These are phyloP conservation scores for Aculops lycopersici DNA, from an alignment of 1,140 invertebrate genomes.

Conservation along the genomic window DNA sequence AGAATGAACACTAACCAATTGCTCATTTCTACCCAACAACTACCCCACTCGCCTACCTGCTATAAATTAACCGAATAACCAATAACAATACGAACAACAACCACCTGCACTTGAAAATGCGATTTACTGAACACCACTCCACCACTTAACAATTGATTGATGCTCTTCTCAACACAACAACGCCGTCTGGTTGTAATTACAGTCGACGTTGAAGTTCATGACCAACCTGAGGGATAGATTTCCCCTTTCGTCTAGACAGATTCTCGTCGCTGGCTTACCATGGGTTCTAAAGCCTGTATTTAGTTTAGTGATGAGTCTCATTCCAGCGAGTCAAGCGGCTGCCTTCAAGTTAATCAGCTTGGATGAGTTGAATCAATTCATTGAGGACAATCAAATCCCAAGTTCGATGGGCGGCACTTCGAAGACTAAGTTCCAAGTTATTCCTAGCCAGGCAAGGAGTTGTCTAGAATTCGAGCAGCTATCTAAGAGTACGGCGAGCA, in stretches of 20 bases:
- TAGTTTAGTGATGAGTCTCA: not conserved
- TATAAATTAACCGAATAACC: too few species aligned
- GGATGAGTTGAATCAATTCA: not conserved
- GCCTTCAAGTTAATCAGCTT: not conserved
- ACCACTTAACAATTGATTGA: too few species aligned
- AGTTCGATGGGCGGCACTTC: not conserved
- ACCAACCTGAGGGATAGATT: not conserved
- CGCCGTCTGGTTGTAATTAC: too few species aligned
- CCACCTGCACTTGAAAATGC: not conserved
- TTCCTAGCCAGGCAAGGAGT: not conserved
- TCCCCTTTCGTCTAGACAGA: not conserved
- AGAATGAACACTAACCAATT: too few species aligned
- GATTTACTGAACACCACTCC: too few species aligned
- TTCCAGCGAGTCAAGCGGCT: not conserved
- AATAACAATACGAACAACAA: too few species aligned
- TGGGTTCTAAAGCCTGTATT: not conserved
- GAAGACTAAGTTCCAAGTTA: not conserved
- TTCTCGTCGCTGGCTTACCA: not conserved
- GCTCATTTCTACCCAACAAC: too few species aligned
- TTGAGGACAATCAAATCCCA: not conserved
- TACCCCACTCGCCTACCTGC: too few species aligned
- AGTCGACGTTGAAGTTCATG: not conserved
- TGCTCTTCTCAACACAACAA: too few species aligned
- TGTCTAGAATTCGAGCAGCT: not conserved
- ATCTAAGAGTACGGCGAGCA: not conserved